Conservation (phyloP, 2,113 vertebrate species). For the Cyanoramphus novaezelandiae region DNA sequence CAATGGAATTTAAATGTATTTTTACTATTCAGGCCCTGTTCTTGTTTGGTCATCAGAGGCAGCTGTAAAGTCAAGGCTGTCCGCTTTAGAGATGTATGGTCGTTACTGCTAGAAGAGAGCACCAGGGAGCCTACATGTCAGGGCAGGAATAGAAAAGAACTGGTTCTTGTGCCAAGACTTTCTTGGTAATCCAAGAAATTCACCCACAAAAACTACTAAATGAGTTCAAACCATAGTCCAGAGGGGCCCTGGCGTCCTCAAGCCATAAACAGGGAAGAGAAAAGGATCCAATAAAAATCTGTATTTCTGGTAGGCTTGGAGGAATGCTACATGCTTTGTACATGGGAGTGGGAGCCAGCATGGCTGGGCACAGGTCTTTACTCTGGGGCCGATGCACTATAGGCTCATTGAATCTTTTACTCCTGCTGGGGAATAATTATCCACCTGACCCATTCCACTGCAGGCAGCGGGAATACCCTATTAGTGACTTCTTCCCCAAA, state of each 20-base stretch:
- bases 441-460: fast-evolving
- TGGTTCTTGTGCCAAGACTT: not conserved
- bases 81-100: not conserved
- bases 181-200: slow-evolving; percentile 36
- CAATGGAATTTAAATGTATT: not conserved
- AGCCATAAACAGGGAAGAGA: not conserved
- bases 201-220: not conserved
- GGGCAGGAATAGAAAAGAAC: not conserved
- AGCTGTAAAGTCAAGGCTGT: not conserved
- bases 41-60: not conserved
- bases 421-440: not conserved
- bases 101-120: not conserved
- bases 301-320: not conserved
- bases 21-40: not conserved
- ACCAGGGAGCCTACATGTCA: not conserved
- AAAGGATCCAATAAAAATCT: slow-evolving; percentile 25
- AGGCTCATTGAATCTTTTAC: not conserved
- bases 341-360: fast-evolving
- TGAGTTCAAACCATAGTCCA: slow-evolving; percentile 9
- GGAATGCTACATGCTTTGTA: not conserved
- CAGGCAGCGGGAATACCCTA: not conserved
- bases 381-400: not conserved
- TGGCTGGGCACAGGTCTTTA: not conserved
- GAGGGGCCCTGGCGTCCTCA: not conserved
- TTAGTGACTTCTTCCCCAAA: not conserved